Evolutionary conservation across 2,113 vertebrate species (phyloP).

Genomic region (Urocitellus parryii): DNA sequence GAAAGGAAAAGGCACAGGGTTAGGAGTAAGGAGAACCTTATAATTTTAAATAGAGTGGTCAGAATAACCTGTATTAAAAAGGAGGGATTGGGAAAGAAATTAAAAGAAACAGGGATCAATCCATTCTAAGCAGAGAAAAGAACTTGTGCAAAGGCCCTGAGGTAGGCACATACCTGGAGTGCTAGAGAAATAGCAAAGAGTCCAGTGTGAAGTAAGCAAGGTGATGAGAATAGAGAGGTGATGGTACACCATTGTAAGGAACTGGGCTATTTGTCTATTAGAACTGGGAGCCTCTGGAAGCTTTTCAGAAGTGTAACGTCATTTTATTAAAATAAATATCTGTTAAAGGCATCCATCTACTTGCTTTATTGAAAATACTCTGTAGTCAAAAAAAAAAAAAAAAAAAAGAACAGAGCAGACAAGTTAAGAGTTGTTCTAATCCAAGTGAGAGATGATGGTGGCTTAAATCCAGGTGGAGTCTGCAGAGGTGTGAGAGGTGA

Average conservation of each 20-base stretch:
- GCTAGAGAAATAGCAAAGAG: not conserved
- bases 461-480: too few species aligned
- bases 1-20: not conserved
- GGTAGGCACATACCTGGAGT: too few species aligned
- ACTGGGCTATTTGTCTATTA: not conserved
- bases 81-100: not conserved
- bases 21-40: not conserved
- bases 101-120: not conserved
- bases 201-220: not conserved
- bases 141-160: not conserved
- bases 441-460: too few species aligned
- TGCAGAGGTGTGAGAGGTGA: too few species aligned
- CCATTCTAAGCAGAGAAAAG: not conserved
- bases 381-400: too few species aligned
- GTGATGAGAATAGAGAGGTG: not conserved
- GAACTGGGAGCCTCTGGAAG: not conserved
- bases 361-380: not conserved
- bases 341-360: not conserved
- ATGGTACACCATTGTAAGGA: not conserved
- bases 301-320: not conserved
- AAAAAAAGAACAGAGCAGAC: not conserved
- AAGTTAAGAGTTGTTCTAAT: too few species aligned
- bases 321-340: not conserved
- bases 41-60: not conserved
- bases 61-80: not conserved